These are phyloP conservation scores for Dynastes maya DNA, from an alignment of 2,888 invertebrate genomes.

Conservation along the genomic window DNA sequence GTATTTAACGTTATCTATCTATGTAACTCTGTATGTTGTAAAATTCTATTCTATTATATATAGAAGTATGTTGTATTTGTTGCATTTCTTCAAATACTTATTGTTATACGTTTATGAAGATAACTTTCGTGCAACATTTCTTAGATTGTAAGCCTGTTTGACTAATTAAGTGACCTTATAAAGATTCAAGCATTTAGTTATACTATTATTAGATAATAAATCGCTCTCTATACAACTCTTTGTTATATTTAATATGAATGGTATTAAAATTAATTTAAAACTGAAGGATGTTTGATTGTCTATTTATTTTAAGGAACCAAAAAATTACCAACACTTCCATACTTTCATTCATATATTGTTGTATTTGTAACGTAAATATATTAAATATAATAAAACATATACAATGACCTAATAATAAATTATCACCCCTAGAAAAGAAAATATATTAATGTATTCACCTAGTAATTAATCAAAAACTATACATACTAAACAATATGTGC, in stretches of 20 bases:
- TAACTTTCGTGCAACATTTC: conserved; percentile 10
- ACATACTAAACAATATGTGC: neutral
- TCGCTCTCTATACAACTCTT: conserved; percentile 9
- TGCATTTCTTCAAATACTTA: neutral
- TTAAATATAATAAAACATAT: conserved; percentile 1
- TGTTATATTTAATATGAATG: conserved; percentile 40
- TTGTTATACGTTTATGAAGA: conserved; percentile 18
- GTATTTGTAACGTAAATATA: conserved; percentile 3
- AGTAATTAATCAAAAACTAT: neutral
- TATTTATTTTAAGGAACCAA: neutral
- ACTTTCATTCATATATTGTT: neutral
- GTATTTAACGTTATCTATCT: neutral
- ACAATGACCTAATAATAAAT: neutral
- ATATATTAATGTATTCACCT: neutral
- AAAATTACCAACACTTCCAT: neutral
- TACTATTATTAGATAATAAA: conserved; percentile 1
- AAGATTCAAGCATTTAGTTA: neutral
- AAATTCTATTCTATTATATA: neutral
- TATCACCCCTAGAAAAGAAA: neutral
- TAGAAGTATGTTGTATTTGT: neutral
- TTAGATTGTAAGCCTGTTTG: neutral
- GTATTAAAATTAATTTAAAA: conserved; percentile 38
- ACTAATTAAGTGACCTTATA: conserved; percentile 1
- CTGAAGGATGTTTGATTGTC: neutral
- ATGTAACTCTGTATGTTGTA: neutral